These are phyloP conservation scores for Alligator sinensis DNA, from an alignment of 2,113 vertebrate species.

Conservation along the genomic window DNA sequence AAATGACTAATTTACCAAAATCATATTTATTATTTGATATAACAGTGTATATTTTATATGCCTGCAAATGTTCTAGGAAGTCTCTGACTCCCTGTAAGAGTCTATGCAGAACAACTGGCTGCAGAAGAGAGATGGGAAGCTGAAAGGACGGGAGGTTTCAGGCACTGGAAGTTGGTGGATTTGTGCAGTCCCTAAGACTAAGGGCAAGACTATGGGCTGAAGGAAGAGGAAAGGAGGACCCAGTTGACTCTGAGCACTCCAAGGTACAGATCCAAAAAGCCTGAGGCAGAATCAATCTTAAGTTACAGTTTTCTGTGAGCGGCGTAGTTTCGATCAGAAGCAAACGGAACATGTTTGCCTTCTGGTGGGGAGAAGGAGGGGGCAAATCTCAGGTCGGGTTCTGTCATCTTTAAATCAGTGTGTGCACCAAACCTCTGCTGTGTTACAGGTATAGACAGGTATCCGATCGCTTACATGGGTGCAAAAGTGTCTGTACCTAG, in stretches of 20 bases:
- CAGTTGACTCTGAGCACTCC: background rate
- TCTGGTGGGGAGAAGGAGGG: too few species aligned
- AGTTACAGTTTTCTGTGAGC: too few species aligned
- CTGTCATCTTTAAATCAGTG: too few species aligned
- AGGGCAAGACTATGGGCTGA: background rate
- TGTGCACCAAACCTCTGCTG: too few species aligned
- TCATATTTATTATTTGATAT: background rate
- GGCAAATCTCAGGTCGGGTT: too few species aligned
- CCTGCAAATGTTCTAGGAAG: background rate
- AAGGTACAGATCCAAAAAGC: background rate
- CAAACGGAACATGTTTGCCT: too few species aligned
- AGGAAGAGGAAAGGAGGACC: background rate
- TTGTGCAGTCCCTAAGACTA: background rate
- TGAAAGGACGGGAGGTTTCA: background rate
- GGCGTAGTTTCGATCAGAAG: too few species aligned
- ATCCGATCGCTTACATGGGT: too few species aligned
- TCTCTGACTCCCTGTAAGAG: background rate
- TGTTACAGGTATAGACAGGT: too few species aligned
- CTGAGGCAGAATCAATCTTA: too few species aligned
- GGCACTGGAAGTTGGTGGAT: background rate
- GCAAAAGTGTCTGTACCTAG: too few species aligned
- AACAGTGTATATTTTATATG: background rate
- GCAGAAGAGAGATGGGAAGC: background rate
- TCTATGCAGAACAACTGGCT: background rate
- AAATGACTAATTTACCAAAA: background rate